Conservation (phyloP, 2,888 invertebrate genomes). For the Globia sparganii region DNA sequence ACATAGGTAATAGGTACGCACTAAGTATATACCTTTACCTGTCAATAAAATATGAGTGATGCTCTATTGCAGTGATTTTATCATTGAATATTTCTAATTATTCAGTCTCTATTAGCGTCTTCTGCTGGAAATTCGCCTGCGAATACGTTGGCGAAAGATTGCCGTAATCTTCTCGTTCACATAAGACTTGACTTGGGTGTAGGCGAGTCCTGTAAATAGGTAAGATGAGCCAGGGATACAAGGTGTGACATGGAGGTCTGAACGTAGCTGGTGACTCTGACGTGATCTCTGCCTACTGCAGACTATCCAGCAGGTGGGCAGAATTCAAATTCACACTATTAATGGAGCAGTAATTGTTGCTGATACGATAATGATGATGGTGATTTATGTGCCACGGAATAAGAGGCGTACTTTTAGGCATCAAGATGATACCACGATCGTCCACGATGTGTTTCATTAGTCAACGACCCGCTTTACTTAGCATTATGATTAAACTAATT, state of each 20-base stretch:
- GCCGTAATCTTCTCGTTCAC: not conserved
- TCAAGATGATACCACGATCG: not conserved
- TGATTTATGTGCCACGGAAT: not conserved
- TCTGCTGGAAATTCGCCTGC: not conserved
- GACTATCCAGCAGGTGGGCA: not conserved
- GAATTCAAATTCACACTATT: too few relatives aligned
- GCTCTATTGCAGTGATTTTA: not conserved
- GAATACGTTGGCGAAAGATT: not conserved
- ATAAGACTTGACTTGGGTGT: not conserved
- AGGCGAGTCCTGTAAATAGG: not conserved
- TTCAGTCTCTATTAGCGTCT: too few relatives aligned
- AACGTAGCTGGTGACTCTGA: not conserved
- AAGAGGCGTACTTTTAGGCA: not conserved
- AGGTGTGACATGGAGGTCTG: not conserved
- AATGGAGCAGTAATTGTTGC: not conserved
- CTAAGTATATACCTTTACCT: not conserved
- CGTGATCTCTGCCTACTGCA: not conserved
- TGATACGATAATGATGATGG: not conserved
- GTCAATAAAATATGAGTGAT: slow-evolving; percentile 1
- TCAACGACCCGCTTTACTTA: not conserved
- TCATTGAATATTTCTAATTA: not conserved
- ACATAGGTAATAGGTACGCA: slow-evolving; percentile 24
- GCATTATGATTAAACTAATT: not conserved
- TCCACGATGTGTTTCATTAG: not conserved
- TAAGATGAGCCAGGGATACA: not conserved